A percentile compares a stretch with the other conserved stretches of the same genome.
Evolutionary conservation across 1,140 invertebrate genomes (phyloP).

Genomic region (Ooceraea biroi): DNA sequence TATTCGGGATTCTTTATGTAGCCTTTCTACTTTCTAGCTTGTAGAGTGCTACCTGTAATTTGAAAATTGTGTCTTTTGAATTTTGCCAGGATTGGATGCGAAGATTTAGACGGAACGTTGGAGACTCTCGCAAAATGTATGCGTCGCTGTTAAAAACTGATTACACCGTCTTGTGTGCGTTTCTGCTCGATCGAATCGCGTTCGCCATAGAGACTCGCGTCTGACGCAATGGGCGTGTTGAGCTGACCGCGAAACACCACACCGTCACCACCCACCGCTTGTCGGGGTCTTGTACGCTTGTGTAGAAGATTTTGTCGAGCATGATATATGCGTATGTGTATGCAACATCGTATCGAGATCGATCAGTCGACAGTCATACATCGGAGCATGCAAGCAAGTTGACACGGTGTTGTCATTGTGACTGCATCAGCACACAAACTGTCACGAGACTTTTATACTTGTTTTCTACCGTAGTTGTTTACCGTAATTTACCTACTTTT

Average conservation of each 20-base stretch:
- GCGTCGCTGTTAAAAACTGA: background rate
- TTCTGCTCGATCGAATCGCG: background rate
- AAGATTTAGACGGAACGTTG: too few relatives aligned
- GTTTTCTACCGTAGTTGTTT: too few relatives aligned
- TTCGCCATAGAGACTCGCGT: slow-evolving; percentile 26
- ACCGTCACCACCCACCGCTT: slow-evolving; percentile 45
- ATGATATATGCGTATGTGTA: background rate
- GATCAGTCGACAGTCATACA: background rate
- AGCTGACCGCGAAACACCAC: slow-evolving; percentile 59
- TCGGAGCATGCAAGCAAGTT: background rate
- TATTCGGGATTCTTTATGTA: background rate
- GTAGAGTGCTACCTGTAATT: background rate
- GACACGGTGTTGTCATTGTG: background rate
- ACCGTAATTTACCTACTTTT: too few relatives aligned
- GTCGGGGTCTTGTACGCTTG: background rate
- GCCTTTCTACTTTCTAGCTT: background rate
- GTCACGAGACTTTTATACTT: too few relatives aligned
- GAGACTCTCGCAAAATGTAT: too few relatives aligned
- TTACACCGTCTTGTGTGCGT: background rate
- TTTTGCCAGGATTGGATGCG: background rate
- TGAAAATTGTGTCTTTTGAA: background rate
- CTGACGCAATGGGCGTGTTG: slow-evolving; percentile 54
- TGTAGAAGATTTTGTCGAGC: slow-evolving; percentile 5
- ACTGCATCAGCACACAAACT: too few relatives aligned
- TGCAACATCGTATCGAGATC: background rate